Evolutionary conservation across 37 sponge, comb jelly and placozoan genomes (phyloP), one percentile per base, ranked within the genome.

Genomic region (Chondrosia reniformis): DNA sequence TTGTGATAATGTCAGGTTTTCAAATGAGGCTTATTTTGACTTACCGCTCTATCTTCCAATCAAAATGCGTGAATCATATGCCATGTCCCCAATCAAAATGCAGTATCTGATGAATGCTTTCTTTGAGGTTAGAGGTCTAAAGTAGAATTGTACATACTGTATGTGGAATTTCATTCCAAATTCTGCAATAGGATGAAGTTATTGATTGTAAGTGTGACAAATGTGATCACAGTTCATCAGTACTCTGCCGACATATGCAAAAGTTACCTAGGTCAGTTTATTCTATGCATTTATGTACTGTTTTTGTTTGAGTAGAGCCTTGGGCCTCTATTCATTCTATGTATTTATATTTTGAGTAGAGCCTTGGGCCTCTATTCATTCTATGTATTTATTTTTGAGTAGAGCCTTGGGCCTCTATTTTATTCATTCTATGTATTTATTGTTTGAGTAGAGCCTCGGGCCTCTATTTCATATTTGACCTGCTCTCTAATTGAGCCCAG

Each of bases 261-360:
- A 43, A 46, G 52, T 46, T 91, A 30, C 92, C 92, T 22, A 67
- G 87, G 89, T 89, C 72, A 22, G 61, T 1, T 6, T 15, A 44
- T 24, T 56, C 58, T 28, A 8, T 6, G 7, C n/a, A n/a, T n/a
- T n/a, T n/a, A n/a, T n/a, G n/a, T n/a, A n/a, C n/a, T n/a, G n/a
- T n/a, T n/a, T n/a, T n/a, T n/a, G n/a, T n/a, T n/a, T n/a, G n/a
- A n/a, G n/a, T n/a, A n/a, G n/a, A n/a, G n/a, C n/a, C n/a, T n/a
- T n/a, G n/a, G n/a, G n/a, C n/a, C n/a, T n/a, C n/a, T n/a, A n/a
- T n/a, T n/a, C n/a, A n/a, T n/a, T n/a, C n/a, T n/a, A n/a, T n/a
- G n/a, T n/a, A n/a, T n/a, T n/a, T n/a, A n/a, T n/a, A n/a, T n/a
- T n/a, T n/a, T n/a, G n/a, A n/a, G n/a, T n/a, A n/a, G n/a, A n/a